Conservation (phyloP, 2,797 vertebrate genomes). For the Anabacerthia variegaticeps region DNA sequence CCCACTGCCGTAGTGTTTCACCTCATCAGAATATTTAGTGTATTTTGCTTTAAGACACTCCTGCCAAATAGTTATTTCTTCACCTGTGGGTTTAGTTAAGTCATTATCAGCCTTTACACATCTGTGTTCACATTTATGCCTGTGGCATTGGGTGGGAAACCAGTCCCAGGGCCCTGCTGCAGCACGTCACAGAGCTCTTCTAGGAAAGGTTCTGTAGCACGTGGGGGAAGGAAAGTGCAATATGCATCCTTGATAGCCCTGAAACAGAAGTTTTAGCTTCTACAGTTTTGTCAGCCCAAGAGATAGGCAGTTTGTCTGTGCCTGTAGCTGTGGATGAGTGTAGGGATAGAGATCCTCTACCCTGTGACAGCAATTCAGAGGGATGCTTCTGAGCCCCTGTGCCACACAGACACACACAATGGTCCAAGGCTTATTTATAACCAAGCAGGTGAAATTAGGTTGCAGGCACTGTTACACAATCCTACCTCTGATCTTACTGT, state of each 20-base stretch:
- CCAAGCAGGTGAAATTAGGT: neutral
- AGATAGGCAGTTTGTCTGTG: neutral
- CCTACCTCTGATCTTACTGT: neutral
- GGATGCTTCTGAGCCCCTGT: neutral
- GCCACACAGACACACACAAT: neutral
- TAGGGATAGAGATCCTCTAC: rapidly evolving
- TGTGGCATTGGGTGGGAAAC: neutral
- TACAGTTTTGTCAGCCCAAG: neutral
- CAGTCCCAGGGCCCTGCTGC: neutral
- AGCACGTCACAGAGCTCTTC: rapidly evolving
- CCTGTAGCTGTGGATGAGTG: neutral
- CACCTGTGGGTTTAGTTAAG: neutral
- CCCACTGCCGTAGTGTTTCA: neutral
- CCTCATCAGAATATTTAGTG: neutral
- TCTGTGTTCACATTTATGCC: neutral
- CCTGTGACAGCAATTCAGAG: neutral
- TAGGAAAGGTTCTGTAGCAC: neutral
- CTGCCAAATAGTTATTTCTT: neutral
- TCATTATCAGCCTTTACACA: neutral
- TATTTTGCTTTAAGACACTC: neutral
- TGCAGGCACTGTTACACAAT: neutral
- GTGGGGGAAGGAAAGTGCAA: neutral
- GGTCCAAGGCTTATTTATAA: neutral
- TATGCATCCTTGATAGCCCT: neutral
- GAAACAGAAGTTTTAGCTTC: neutral